Evolutionary conservation across 2,797 vertebrate species (phyloP).

Genomic region (Apogon talboti): DNA sequence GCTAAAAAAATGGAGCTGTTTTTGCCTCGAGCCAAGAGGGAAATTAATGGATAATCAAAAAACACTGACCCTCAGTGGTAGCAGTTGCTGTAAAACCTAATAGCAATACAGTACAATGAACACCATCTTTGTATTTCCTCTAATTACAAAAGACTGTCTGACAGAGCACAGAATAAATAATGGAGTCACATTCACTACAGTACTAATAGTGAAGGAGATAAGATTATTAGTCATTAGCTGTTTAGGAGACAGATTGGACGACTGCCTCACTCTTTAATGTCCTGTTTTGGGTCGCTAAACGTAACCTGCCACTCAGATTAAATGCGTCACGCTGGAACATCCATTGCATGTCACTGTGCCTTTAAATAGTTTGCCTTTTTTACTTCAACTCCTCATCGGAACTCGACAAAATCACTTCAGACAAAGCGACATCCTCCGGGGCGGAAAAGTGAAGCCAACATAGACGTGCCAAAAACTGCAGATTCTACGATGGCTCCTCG

Average conservation of each 20-base stretch:
- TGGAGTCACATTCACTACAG: conserved; percentile 45
- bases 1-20: conserved; percentile 29
- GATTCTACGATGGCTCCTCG: too few relatives aligned
- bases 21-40: conserved; percentile 50
- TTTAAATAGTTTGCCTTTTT: too few relatives aligned
- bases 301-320: too few relatives aligned
- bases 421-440: too few relatives aligned
- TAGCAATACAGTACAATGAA: conserved; percentile 27
- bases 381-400: too few relatives aligned
- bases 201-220: conserved; percentile 52
- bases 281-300: too few relatives aligned
- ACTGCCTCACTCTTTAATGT: too few relatives aligned
- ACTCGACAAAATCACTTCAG: too few relatives aligned
- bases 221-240: conserved; percentile 49
- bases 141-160: conserved; percentile 45
- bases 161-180: conserved; percentile 52
- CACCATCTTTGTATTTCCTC: conserved; percentile 48
- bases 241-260: conserved; percentile 29
- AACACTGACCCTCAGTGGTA: conserved; percentile 59
- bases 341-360: too few relatives aligned
- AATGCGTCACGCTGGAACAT: too few relatives aligned
- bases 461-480: too few relatives aligned
- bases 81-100: conserved; percentile 36
- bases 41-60: conserved; percentile 76
- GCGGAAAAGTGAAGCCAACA: too few relatives aligned